Conservation (phyloP, 2,888 invertebrate species). For the Mesoligia furuncula region DNA sequence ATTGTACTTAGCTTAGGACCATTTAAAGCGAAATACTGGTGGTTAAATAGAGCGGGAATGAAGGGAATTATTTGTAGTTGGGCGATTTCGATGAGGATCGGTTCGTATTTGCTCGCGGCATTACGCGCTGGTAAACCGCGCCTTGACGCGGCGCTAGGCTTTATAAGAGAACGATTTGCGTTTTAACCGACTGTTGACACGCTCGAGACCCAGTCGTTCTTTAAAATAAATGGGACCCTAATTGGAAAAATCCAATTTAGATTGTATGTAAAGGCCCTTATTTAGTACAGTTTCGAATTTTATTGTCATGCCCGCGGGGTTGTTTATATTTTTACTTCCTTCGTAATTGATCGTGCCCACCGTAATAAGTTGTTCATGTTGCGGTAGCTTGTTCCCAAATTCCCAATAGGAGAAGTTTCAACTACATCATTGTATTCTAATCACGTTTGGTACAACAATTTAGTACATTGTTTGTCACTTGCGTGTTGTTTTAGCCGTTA, state of each 20-base stretch:
- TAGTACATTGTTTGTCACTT: slow-evolving; percentile 41
- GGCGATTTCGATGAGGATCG: slow-evolving; percentile 73
- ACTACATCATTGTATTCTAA: slow-evolving; percentile 53
- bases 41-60: slow-evolving; percentile 77
- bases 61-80: slow-evolving; percentile 78
- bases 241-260: slow-evolving; percentile 67
- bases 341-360: slow-evolving; percentile 19
- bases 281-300: slow-evolving; percentile 50
- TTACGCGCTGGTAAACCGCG: slow-evolving; percentile 77
- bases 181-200: slow-evolving; percentile 72
- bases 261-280: slow-evolving; percentile 54
- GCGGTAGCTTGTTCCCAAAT: slow-evolving; percentile 13
- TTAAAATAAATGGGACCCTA: slow-evolving; percentile 67
- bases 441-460: slow-evolving; percentile 36
- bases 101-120: slow-evolving; percentile 78
- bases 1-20: slow-evolving; percentile 54
- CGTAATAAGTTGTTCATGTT: slow-evolving; percentile 24
- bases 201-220: slow-evolving; percentile 63
- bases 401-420: slow-evolving; percentile 20
- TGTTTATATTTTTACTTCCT: slow-evolving; percentile 45
- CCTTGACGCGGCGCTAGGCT: slow-evolving; percentile 69
- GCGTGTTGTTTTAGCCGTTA: slow-evolving; percentile 40
- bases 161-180: slow-evolving; percentile 66
- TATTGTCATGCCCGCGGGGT: slow-evolving; percentile 30
- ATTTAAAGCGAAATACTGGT: slow-evolving; percentile 64